A percentile compares a stretch with the other conserved stretches of the same genome.
phyloP scores from a whole-genome alignment of 2,797 vertebrate species.

The Myotis findleyi region DNA sequence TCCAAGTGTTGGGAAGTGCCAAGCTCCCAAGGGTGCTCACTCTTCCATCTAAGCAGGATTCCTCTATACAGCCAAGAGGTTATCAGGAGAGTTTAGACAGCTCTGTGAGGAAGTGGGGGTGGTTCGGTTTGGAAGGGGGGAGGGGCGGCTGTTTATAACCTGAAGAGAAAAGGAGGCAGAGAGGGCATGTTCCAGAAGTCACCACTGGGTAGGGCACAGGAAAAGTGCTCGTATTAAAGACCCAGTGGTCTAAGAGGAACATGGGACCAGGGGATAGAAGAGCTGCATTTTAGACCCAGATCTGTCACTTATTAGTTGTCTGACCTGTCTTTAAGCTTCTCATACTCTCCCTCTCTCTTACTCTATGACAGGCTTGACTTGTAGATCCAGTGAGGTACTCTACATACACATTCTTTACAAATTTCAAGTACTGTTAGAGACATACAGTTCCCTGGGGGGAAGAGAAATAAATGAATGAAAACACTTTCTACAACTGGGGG shows the following conservation, averaged over 20 bases:
- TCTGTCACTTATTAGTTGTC: neutral
- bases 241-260: no score
- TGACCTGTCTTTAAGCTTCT: neutral
- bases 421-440: conserved; percentile 40
- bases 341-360: neutral
- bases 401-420: neutral
- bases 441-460: neutral
- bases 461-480: conserved; percentile 66
- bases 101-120: neutral
- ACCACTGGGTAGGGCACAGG: neutral
- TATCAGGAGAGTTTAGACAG: neutral
- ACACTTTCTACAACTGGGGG: conserved; percentile 47
- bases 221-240: neutral
- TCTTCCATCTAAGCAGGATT: neutral
- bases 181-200: neutral
- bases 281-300: neutral
- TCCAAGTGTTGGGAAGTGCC: neutral
- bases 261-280: no score
- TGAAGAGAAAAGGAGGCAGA: neutral
- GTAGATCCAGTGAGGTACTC: neutral
- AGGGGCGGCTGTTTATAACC: neutral
- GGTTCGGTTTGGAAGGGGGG: neutral
- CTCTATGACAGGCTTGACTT: neutral
- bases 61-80: neutral
- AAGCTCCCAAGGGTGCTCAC: neutral